Evolutionary conservation across 1,140 invertebrate genomes (phyloP), one percentile per base, ranked within the genome.

Genomic region (Drosophila mauritiana): DNA sequence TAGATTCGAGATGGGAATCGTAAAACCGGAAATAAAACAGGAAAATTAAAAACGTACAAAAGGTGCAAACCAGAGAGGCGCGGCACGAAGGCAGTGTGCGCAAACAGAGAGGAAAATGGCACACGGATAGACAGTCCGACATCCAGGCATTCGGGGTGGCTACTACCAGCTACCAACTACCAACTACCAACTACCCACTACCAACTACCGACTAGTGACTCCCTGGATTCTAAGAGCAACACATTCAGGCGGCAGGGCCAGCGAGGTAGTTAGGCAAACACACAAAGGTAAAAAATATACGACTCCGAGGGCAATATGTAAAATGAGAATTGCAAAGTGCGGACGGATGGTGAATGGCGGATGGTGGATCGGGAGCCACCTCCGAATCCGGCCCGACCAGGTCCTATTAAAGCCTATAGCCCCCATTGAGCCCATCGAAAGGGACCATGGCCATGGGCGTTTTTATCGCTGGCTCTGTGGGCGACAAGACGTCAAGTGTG

Each of bases 41-140:
- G 90, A 91, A 91, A 91, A 91, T 91, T 91, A 91, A 91, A 91
- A 91, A 90, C 86, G 90, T 90, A 91, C 90, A 91, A 91, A 91
- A 91, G 90, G 90, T 91, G 90, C 77, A 89, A 89, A 89, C 77
- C 70, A 52, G 62, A 80, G 73, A 48, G 79, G 34, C 59, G 62
- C 34, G 53, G 53, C 61, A 49, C 54, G 39, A 64, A 40, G 80
- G 58, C 68, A 77, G 83, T 81, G 76, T 82, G 78, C 69, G 75
- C 84, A 86, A 76, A 88, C 75, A 86, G 75, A 83, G 67, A 75
- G 62, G 51, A 45, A 59, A 57, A 73, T 46, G 65, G 57, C 62
- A 73, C 61, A 75, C 72, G 55, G 46, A 73, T 55, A 78, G 65
- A 69, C 75, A 78, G 75, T 69, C 80, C 62, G 63, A 73, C 75